phyloP scores from a whole-genome alignment of 1,140 invertebrate genomes.

The Camponotus pennsylvanicus region DNA sequence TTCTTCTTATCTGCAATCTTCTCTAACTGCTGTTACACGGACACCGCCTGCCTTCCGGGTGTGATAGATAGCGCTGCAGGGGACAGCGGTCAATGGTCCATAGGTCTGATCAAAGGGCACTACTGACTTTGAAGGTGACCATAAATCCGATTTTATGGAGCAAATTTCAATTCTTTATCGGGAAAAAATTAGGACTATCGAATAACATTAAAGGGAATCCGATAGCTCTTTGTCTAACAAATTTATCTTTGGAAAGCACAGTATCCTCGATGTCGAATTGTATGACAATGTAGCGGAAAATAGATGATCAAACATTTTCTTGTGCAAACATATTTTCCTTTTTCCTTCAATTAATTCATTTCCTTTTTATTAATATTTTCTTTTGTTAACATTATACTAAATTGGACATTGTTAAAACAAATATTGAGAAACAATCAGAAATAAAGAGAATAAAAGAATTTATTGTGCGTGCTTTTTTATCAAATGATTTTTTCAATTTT shows the following conservation, averaged over 20 bases:
- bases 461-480: neutral
- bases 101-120: conserved; percentile 66
- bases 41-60: conserved; percentile 37
- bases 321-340: no score
- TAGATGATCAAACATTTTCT: neutral
- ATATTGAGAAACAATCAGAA: neutral
- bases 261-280: neutral
- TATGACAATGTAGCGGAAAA: conserved; percentile 19
- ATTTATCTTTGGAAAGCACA: conserved; percentile 17
- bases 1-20: conserved; percentile 57
- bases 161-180: conserved; percentile 57
- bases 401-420: conserved; percentile 22
- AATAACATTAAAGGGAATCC: conserved; percentile 33
- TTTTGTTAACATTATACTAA: neutral
- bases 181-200: conserved; percentile 58
- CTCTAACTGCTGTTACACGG: conserved; percentile 65
- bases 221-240: conserved; percentile 2
- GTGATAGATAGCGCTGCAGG: conserved; percentile 67
- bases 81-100: conserved; percentile 67
- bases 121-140: conserved; percentile 51
- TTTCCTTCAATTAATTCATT: neutral
- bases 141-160: conserved; percentile 62
- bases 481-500: conserved; percentile 32
- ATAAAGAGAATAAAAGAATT: neutral
- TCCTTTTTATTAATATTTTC: neutral